These are phyloP conservation scores for Phainopepla nitens DNA, from an alignment of 2,113 vertebrate genomes.

Conservation along the genomic window DNA sequence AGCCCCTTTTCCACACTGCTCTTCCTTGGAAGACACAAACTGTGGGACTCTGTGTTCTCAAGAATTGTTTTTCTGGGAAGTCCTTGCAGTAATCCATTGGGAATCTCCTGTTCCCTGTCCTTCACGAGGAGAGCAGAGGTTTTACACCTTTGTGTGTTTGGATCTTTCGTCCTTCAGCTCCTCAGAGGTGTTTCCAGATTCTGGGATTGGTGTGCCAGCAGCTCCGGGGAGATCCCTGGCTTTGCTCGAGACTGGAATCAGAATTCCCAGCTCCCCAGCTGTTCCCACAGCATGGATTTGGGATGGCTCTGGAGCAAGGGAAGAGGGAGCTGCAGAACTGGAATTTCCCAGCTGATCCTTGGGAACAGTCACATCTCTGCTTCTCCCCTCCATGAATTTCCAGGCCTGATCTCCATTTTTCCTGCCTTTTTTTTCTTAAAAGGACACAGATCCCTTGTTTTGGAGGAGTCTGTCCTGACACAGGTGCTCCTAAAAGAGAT, in stretches of 20 bases:
- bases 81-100: not conserved
- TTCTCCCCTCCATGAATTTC: not conserved
- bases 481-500: not conserved
- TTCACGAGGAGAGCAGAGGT: not conserved
- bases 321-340: not conserved
- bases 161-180: not conserved
- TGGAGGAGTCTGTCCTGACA: not conserved
- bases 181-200: not conserved
- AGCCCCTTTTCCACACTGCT: not conserved
- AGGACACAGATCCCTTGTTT: not conserved
- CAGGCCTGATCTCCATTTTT: not conserved
- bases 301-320: not conserved
- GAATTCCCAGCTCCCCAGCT: not conserved
- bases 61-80: not conserved
- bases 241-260: not conserved
- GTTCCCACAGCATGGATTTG: not conserved
- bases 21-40: not conserved
- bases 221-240: not conserved
- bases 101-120: not conserved
- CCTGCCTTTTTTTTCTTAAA: not conserved
- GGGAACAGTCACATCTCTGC: not conserved
- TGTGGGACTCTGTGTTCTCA: too few relatives aligned
- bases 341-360: not conserved
- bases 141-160: accelerated
- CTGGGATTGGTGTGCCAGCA: not conserved